These are phyloP conservation scores for Antigone vipio DNA, from an alignment of 2,113 vertebrate species.

Conservation along the genomic window DNA sequence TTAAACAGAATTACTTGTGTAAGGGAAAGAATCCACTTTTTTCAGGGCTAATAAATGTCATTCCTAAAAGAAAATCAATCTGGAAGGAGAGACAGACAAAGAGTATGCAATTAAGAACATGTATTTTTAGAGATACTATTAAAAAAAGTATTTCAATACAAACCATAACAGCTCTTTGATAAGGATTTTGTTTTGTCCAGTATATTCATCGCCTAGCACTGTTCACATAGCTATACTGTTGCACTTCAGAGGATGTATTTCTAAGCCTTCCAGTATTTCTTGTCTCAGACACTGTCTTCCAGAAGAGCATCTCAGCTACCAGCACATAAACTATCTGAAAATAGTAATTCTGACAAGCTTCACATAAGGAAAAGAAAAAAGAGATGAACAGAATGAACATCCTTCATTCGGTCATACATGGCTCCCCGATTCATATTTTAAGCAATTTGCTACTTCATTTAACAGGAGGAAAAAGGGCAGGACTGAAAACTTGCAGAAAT, in stretches of 20 bases:
- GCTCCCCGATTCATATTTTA: too few species aligned
- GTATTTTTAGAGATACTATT: background rate
- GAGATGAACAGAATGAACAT: too few species aligned
- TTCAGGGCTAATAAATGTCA: background rate
- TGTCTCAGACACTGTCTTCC: background rate
- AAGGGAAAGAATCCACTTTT: background rate
- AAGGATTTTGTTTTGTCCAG: background rate
- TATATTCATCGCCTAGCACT: background rate
- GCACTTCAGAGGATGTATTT: background rate
- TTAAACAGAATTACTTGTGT: background rate
- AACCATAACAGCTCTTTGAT: background rate
- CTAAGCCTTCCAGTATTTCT: background rate
- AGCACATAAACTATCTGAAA: background rate
- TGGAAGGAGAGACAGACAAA: background rate
- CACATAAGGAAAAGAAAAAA: too few species aligned
- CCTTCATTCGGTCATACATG: too few species aligned
- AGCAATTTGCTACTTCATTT: too few species aligned
- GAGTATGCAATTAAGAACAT: background rate
- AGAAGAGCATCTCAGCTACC: background rate
- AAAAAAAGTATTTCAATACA: background rate
- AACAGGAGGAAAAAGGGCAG: too few species aligned
- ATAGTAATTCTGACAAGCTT: background rate
- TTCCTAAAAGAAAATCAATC: background rate
- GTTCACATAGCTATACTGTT: rapidly evolving
- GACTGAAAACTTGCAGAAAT: too few species aligned